A percentile compares a stretch with the other conserved stretches of the same genome.
Evolutionary conservation across 2,113 vertebrate species (phyloP).

Genomic region (Callocephalon fimbriatum): DNA sequence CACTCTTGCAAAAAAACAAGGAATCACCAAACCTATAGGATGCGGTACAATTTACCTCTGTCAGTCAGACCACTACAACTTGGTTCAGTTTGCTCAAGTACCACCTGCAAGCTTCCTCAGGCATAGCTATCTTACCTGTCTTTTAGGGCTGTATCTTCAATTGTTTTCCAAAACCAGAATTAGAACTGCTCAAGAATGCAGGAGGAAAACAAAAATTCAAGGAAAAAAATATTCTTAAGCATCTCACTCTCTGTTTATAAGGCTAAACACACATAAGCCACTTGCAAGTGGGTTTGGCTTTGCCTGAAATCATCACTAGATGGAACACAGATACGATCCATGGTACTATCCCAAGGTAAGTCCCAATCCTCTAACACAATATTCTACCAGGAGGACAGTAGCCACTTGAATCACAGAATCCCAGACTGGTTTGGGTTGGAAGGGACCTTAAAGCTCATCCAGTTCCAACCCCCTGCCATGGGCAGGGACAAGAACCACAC

Average conservation of each 20-base stretch:
- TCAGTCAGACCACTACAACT: rapidly evolving
- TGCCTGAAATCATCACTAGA: background rate
- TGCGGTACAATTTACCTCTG: background rate
- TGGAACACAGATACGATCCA: background rate
- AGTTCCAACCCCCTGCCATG: background rate
- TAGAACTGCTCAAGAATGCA: background rate
- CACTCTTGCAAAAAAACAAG: background rate
- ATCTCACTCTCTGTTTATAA: background rate
- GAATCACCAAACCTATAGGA: background rate
- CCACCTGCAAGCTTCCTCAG: background rate
- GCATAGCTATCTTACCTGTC: background rate
- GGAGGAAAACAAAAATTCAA: background rate
- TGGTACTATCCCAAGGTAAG: background rate
- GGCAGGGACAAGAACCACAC: background rate
- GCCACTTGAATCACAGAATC: background rate
- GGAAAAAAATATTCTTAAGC: background rate
- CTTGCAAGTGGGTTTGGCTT: background rate
- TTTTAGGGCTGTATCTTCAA: background rate
- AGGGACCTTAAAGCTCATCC: background rate
- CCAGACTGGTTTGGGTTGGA: background rate
- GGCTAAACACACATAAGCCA: background rate
- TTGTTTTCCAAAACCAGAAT: background rate
- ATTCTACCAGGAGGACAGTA: background rate
- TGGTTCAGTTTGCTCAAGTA: background rate
- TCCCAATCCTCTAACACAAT: background rate